Evolutionary conservation across 2,888 invertebrate genomes (phyloP), one percentile per base, ranked within the genome.

Genomic region (Campoplex nolae): DNA sequence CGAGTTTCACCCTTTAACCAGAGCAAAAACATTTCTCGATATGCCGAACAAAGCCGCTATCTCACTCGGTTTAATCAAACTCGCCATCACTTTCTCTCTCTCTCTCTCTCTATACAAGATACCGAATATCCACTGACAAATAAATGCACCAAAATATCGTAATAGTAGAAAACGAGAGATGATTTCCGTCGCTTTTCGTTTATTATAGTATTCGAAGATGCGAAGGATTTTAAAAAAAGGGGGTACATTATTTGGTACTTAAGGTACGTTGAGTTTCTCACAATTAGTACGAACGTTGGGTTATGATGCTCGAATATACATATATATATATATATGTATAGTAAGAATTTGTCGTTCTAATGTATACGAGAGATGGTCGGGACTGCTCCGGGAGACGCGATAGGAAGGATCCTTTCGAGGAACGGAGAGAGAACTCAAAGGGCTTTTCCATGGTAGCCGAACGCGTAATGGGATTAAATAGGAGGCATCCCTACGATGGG

Each of bases 381-480:
- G 11, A 45, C 4, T 6, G 38, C 13, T 45, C 45, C 45, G 45
- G 1, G 38, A 38, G 38, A 23, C 42, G 0, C 42, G 11, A 45
- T 45, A 13, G 11, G 45, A 45, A 45, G 45, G 11, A 13, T 1
- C 2, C 11, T 11, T 3, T 45, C 45, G 11, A 45, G 13, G 11
- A 13, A 11, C 11, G 23, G 18, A 56, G 56, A 23, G n/a, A 56
- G 81, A 35, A 56, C 67, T n/a, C 68, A 45, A 75, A 75, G 51
- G 74, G 56, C 75, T 74, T 82, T 68, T 78, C 76, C 77, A 8
- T 42, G 23, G 65, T 77, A 70, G 38, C 23, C 35, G 32, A 65
- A 67, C 65, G 42, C 38, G 56, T 83, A 83, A 83, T 83, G 71
- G 77, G 83, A 83, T 83, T 83, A 77, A 48, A 71, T 54, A 78